These are phyloP conservation scores for Apoderus coryli DNA, from an alignment of 2,888 invertebrate species.

Conservation along the genomic window DNA sequence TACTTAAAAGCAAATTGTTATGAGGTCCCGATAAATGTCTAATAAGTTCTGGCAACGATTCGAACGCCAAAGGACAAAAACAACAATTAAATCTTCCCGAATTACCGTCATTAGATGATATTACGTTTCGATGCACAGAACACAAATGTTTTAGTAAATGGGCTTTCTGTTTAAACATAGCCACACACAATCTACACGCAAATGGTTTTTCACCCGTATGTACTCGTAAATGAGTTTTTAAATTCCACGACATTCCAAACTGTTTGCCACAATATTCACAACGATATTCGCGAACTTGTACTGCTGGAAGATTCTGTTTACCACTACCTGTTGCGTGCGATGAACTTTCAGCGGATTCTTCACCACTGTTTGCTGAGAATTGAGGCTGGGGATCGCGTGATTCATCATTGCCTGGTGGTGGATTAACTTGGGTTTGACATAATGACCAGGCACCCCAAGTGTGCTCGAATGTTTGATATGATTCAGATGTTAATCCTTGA, in stretches of 20 bases:
- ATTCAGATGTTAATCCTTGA: constrained; percentile 37
- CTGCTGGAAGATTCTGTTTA: constrained; percentile 25
- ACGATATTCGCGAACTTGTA: constrained; percentile 70
- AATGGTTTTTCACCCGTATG: constrained; percentile 84
- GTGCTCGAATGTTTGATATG: constrained; percentile 33
- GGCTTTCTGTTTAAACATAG: constrained; percentile 86
- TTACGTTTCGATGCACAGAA: constrained; percentile 78
- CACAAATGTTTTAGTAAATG: constrained; percentile 77
- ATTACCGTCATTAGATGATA: constrained; percentile 65
- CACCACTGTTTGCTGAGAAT: constrained; percentile 23
- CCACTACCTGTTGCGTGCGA: constrained; percentile 28
- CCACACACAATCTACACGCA: constrained; percentile 76
- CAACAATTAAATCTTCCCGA: constrained; percentile 71
- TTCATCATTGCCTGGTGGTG: constrained; percentile 25
- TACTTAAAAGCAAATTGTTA: constrained; percentile 73
- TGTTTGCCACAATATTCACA: constrained; percentile 84
- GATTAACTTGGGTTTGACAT: constrained; percentile 49
- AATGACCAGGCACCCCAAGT: constrained; percentile 53
- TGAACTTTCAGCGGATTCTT: constrained; percentile 33
- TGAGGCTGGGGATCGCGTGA: constrained; percentile 25
- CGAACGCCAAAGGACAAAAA: constrained; percentile 75
- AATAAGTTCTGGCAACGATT: constrained; percentile 73
- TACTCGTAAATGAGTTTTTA: constrained; percentile 76
- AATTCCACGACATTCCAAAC: constrained; percentile 86
- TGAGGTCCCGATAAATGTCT: constrained; percentile 79